Evolutionary conservation across 92 coral and sea anemone species (phyloP).

Genomic region (Phenganax stokvisi): DNA sequence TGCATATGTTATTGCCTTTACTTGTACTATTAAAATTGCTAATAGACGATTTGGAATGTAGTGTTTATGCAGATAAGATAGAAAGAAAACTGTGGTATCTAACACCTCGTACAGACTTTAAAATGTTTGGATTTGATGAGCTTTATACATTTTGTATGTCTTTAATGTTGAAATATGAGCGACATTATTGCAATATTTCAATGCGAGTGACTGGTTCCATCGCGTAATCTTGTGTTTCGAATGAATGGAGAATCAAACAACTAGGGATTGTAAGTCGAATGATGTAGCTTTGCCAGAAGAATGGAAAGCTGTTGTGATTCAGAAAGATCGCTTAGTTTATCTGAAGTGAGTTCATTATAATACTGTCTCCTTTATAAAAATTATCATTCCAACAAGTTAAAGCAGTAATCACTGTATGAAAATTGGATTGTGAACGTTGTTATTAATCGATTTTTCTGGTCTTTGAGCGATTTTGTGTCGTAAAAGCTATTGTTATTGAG

Average conservation of each 20-base stretch:
- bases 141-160: slow-evolving; percentile 5
- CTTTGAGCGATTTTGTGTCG: neutral
- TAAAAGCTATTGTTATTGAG: neutral
- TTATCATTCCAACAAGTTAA: neutral
- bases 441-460: slow-evolving; percentile 10
- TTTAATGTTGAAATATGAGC: slow-evolving; percentile 8
- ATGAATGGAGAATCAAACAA: slow-evolving; percentile 38
- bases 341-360: slow-evolving; percentile 24
- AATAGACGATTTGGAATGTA: neutral
- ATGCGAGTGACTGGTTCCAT: neutral
- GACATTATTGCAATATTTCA: neutral
- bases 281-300: slow-evolving; percentile 15
- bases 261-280: neutral
- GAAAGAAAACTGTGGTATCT: neutral
- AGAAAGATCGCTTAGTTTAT: slow-evolving; percentile 31
- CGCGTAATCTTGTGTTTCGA: slow-evolving; percentile 10
- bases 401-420: slow-evolving; percentile 13
- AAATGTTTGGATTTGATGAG: slow-evolving; percentile 7
- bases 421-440: neutral
- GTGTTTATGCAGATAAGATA: slow-evolving; percentile 21
- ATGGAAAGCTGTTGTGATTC: slow-evolving; percentile 23
- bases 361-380: neutral
- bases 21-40: neutral
- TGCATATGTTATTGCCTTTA: slow-evolving; percentile 36
- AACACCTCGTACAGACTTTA: slow-evolving; percentile 11